Conservation (phyloP, 2,888 invertebrate species). For the Thera obeliscata region DNA sequence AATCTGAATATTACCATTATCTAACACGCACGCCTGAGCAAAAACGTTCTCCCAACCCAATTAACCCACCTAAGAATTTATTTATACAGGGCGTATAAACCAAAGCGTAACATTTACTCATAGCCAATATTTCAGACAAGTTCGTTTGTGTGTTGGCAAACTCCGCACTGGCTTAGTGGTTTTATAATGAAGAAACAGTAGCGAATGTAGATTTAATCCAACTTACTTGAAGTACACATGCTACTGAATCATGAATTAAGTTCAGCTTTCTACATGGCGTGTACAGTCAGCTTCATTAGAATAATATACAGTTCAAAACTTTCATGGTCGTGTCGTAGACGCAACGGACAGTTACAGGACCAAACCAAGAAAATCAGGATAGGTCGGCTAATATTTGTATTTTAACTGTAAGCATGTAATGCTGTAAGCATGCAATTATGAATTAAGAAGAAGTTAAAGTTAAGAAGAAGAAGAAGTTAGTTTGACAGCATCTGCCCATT, state of each 20-base stretch:
- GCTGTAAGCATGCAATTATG: too few species aligned
- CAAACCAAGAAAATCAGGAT: too few species aligned
- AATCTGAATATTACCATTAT: neutral
- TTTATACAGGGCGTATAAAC: constrained; percentile 20
- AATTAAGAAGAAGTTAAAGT: too few species aligned
- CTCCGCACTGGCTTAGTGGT: constrained; percentile 25
- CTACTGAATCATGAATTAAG: constrained; percentile 20
- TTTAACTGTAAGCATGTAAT: too few species aligned
- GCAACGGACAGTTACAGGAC: too few species aligned
- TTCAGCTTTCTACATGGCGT: constrained; percentile 3
- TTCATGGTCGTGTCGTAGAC: too few species aligned
- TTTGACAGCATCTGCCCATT: too few species aligned
- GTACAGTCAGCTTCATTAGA: neutral
- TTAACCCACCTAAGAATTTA: constrained; percentile 17
- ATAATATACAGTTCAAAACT: too few species aligned
- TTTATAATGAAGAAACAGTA: constrained; percentile 31
- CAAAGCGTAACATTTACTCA: constrained; percentile 19
- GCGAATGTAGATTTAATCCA: constrained; percentile 17
- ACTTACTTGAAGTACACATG: constrained; percentile 21
- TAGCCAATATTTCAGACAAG: constrained; percentile 25
- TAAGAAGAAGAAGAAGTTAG: too few species aligned
- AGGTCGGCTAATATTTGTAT: too few species aligned
- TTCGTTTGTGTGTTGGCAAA: constrained; percentile 17
- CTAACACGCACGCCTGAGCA: neutral
- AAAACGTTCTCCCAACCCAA: constrained; percentile 12